Conservation (phyloP, 2,888 invertebrate species). For the Cryptus viduatorius region DNA sequence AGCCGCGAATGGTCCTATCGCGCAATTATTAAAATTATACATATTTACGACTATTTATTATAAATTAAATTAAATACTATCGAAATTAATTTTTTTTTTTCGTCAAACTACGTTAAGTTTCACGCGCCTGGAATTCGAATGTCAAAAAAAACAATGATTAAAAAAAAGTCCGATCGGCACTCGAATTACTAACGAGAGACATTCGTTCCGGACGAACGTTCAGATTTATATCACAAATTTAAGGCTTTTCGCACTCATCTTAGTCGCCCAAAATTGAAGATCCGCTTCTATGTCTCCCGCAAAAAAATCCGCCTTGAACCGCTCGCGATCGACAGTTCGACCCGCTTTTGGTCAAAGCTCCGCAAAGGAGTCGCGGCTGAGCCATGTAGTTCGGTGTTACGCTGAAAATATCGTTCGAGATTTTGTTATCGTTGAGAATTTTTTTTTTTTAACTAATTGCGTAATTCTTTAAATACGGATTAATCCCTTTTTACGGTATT, state of each 20-base stretch:
- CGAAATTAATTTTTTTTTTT: background rate
- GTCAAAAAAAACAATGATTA: slow-evolving; percentile 38
- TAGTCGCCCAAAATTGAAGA: slow-evolving; percentile 74
- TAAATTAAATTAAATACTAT: slow-evolving; percentile 31
- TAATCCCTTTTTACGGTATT: background rate
- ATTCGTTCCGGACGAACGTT: slow-evolving; percentile 5
- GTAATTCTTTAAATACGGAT: background rate
- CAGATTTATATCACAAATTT: slow-evolving; percentile 15
- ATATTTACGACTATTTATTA: background rate
- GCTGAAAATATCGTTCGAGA: slow-evolving; percentile 69
- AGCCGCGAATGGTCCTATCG: background rate
- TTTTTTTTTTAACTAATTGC: background rate
- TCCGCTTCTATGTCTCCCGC: slow-evolving; percentile 74
- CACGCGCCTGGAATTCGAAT: background rate
- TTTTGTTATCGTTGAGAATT: slow-evolving; percentile 2
- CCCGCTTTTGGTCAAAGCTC: slow-evolving; percentile 77
- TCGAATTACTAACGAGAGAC: background rate
- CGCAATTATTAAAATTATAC: slow-evolving; percentile 2
- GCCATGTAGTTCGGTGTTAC: slow-evolving; percentile 67
- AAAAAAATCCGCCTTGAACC: slow-evolving; percentile 71
- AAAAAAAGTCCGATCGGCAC: background rate
- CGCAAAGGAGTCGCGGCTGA: slow-evolving; percentile 71
- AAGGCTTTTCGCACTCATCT: background rate
- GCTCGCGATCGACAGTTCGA: slow-evolving; percentile 74
- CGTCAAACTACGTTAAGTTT: background rate